These are phyloP conservation scores for Neogobius melanostomus DNA, from an alignment of 2,113 vertebrate species.

Conservation along the genomic window DNA sequence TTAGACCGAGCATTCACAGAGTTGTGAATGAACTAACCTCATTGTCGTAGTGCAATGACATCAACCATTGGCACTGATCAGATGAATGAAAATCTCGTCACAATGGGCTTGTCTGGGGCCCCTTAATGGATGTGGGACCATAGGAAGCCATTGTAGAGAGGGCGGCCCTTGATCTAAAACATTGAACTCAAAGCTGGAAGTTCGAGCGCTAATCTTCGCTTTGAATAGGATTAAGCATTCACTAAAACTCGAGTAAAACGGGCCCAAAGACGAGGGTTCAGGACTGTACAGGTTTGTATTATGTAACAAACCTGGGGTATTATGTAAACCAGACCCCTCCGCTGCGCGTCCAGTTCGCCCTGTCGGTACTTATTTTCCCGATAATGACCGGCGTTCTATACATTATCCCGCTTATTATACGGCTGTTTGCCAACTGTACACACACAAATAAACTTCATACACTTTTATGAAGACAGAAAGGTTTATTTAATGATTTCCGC, in stretches of 20 bases:
- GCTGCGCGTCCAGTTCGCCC: too few relatives aligned
- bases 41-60: neutral
- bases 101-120: neutral
- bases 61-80: neutral
- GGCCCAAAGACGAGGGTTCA: neutral
- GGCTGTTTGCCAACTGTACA: too few relatives aligned
- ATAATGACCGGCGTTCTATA: too few relatives aligned
- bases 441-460: too few relatives aligned
- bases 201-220: neutral
- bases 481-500: too few relatives aligned
- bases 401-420: too few relatives aligned
- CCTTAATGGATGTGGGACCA: neutral
- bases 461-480: too few relatives aligned
- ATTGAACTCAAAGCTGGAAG: neutral
- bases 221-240: neutral
- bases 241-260: neutral
- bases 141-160: neutral
- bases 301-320: too few relatives aligned
- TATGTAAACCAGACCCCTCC: too few relatives aligned
- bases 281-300: neutral
- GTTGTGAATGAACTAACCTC: conserved; percentile 1
- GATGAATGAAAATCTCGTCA: neutral
- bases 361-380: too few relatives aligned
- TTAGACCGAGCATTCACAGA: neutral
- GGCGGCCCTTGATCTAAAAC: neutral